A percentile compares a stretch with the other conserved stretches of the same genome.
Evolutionary conservation across 2,888 invertebrate genomes (phyloP).

Genomic region (Andricus curvator): DNA sequence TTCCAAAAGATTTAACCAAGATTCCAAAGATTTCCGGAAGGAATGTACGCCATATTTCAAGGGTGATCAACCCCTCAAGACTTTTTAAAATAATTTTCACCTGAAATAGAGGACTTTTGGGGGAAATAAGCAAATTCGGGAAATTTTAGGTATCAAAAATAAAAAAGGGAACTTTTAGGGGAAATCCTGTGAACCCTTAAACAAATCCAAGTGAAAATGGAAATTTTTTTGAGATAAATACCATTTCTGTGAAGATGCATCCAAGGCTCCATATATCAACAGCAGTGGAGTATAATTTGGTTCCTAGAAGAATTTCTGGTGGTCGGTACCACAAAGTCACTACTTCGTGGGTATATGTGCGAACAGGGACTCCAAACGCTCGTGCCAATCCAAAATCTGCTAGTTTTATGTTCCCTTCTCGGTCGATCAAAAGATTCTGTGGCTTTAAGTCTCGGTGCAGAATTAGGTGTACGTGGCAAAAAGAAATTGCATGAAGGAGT

Average conservation of each 20-base stretch:
- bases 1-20: too few relatives aligned
- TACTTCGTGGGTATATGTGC: constrained; percentile 97
- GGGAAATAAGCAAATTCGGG: too few relatives aligned
- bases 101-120: too few relatives aligned
- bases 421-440: constrained; percentile 95
- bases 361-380: constrained; percentile 93
- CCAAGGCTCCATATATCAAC: constrained; percentile 98
- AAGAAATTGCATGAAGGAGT: constrained; percentile 91
- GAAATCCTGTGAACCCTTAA: too few relatives aligned
- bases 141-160: too few relatives aligned
- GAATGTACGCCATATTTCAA: too few relatives aligned
- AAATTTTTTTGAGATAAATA: constrained; percentile 68
- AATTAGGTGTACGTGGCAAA: constrained; percentile 93
- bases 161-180: too few relatives aligned
- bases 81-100: too few relatives aligned
- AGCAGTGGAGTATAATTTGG: constrained; percentile 93
- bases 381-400: constrained; percentile 98
- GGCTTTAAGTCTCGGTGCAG: constrained; percentile 97
- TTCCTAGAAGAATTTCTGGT: constrained; percentile 95
- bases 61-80: too few relatives aligned
- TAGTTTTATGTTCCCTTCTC: constrained; percentile 91
- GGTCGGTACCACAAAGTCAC: constrained; percentile 98
- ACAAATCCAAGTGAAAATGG: constrained; percentile 28
- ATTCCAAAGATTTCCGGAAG: too few relatives aligned
- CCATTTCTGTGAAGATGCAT: constrained; percentile 98